Evolutionary conservation across 1,140 invertebrate species (phyloP).

Genomic region (Brachystomella parvula): DNA sequence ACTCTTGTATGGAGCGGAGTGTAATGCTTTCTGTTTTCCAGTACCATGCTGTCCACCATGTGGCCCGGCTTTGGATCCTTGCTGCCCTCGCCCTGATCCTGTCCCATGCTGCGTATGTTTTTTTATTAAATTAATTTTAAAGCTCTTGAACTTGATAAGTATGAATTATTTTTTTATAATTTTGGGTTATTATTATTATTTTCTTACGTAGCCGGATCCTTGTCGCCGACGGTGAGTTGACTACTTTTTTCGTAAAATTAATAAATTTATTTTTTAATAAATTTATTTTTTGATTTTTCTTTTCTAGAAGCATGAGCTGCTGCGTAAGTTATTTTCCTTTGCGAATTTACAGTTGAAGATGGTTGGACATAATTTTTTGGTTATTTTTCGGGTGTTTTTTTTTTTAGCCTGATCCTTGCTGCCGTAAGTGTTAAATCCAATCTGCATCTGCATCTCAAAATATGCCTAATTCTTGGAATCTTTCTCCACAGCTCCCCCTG

Average conservation of each 20-base stretch:
- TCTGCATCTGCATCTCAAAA: neutral
- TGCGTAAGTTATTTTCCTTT: no score
- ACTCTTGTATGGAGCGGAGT: neutral
- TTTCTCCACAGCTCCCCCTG: slow-evolving; percentile 5
- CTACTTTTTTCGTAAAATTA: no score
- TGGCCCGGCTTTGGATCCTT: neutral
- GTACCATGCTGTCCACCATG: slow-evolving; percentile 22
- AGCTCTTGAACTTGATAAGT: no score
- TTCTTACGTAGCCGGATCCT: no score
- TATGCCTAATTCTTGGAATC: neutral
- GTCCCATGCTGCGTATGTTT: neutral
- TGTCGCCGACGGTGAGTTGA: neutral
- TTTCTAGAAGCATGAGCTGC: neutral
- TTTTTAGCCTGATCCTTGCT: slow-evolving; percentile 14
- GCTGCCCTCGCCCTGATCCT: slow-evolving; percentile 11
- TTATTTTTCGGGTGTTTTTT: neutral
- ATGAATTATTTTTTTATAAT: no score
- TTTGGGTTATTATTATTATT: no score
- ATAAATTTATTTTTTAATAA: no score
- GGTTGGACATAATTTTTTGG: neutral
- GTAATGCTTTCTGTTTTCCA: neutral
- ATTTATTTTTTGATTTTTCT: no score
- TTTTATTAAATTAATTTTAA: slow-evolving; percentile 4
- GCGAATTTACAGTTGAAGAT: no score
- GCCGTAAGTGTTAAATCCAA: slow-evolving; percentile 3